These are phyloP conservation scores for Limnephilus lunatus DNA, from an alignment of 2,888 invertebrate genomes.

Conservation along the genomic window DNA sequence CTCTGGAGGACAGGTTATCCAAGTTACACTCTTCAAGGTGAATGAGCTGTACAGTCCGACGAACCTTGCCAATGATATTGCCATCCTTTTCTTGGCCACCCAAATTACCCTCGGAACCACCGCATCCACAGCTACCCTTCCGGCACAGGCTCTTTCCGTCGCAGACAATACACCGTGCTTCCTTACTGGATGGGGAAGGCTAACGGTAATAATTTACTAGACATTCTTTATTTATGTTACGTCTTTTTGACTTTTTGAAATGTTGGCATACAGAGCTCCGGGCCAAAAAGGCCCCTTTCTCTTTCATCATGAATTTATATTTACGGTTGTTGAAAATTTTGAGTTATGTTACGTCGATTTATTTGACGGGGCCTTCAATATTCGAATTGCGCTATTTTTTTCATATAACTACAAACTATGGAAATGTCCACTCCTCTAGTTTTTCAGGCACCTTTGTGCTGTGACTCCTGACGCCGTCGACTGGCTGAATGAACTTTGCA, in stretches of 20 bases:
- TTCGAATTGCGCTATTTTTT: too few relatives aligned
- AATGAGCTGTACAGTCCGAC: constrained; percentile 70
- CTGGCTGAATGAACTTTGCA: not conserved
- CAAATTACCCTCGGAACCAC: constrained; percentile 70
- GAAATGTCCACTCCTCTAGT: not conserved
- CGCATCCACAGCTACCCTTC: constrained; percentile 69
- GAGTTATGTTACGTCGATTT: too few relatives aligned
- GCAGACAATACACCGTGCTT: constrained; percentile 71
- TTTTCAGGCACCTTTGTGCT: not conserved
- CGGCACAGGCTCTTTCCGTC: constrained; percentile 69
- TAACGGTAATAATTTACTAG: constrained; percentile 67
- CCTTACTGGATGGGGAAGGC: constrained; percentile 74
- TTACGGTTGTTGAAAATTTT: too few relatives aligned
- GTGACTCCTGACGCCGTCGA: not conserved
- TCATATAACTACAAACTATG: not conserved
- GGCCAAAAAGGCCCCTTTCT: too few relatives aligned
- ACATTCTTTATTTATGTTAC: not conserved
- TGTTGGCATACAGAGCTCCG: too few relatives aligned
- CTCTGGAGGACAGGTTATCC: constrained; percentile 71
- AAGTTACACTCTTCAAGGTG: constrained; percentile 69
- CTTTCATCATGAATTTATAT: too few relatives aligned
- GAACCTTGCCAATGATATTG: constrained; percentile 72
- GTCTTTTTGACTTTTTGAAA: too few relatives aligned
- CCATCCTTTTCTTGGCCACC: constrained; percentile 69
- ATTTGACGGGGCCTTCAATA: not conserved